phyloP scores from a whole-genome alignment of 2,797 vertebrate species.

The Microchirus variegatus region DNA sequence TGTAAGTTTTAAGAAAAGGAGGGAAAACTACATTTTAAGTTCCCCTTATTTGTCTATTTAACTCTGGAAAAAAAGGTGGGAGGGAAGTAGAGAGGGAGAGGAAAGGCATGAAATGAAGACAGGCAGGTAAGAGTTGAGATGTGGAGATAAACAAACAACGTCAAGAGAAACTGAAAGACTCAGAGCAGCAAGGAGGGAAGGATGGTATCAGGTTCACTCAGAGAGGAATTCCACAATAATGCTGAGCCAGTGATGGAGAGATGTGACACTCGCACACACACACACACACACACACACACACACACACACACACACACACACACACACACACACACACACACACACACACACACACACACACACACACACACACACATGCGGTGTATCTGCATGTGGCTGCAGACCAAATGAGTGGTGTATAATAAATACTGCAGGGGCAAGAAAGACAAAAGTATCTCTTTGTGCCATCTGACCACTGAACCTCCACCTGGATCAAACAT shows the following conservation, averaged over 20 bases:
- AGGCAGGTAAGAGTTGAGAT: slow-evolving; percentile 12
- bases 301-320: slow-evolving; percentile 11
- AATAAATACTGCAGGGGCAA: slow-evolving; percentile 33
- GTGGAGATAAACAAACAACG: slow-evolving; percentile 24
- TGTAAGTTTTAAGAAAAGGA: slow-evolving; percentile 25
- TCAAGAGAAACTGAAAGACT: slow-evolving; percentile 26
- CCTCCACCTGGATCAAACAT: neutral
- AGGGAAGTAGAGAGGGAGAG: neutral
- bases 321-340: slow-evolving; percentile 19
- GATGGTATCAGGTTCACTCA: slow-evolving; percentile 27
- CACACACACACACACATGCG: neutral
- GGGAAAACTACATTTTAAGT: slow-evolving; percentile 16
- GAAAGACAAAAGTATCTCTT: slow-evolving; percentile 19
- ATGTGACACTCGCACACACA: slow-evolving; percentile 21
- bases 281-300: slow-evolving; percentile 14
- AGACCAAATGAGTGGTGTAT: slow-evolving; percentile 30
- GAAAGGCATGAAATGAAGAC: neutral
- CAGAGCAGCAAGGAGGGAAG: slow-evolving; percentile 1
- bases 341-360: slow-evolving; percentile 5
- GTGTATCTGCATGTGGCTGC: slow-evolving; percentile 10
- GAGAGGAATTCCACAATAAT: slow-evolving; percentile 44
- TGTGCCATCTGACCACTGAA: slow-evolving; percentile 18
- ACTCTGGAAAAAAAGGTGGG: slow-evolving; percentile 1
- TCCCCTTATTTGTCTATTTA: slow-evolving; percentile 11
- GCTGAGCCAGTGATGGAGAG: slow-evolving; percentile 19